Conservation (phyloP, 2,113 vertebrate species). For the Zapornia atra region DNA sequence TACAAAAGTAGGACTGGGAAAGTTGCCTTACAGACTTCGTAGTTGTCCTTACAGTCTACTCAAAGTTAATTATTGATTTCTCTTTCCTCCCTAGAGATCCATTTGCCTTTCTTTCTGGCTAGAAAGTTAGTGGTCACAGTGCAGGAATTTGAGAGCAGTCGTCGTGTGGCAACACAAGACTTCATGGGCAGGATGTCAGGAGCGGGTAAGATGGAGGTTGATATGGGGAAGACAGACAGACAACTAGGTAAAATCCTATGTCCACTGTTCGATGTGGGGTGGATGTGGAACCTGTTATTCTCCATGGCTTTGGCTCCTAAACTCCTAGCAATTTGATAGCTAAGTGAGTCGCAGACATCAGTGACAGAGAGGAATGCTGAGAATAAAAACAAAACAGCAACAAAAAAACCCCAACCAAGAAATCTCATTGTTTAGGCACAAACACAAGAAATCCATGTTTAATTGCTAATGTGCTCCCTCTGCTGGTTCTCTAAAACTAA, state of each 20-base stretch:
- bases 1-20: neutral
- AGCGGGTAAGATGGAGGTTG: neutral
- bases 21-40: slow-evolving; percentile 19
- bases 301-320: slow-evolving; percentile 6
- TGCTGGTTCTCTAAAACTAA: slow-evolving; percentile 47
- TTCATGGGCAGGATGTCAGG: neutral
- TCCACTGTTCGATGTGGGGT: neutral
- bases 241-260: neutral
- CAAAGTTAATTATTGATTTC: slow-evolving; percentile 59
- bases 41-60: neutral
- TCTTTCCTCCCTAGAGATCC: neutral
- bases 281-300: neutral
- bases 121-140: slow-evolving; percentile 13
- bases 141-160: neutral
- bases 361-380: slow-evolving; percentile 43
- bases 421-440: slow-evolving; percentile 51
- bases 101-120: neutral
- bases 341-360: slow-evolving; percentile 26
- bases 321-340: slow-evolving; percentile 4
- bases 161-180: neutral
- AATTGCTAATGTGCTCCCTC: slow-evolving; percentile 70
- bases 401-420: slow-evolving; percentile 13
- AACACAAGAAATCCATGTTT: slow-evolving; percentile 37
- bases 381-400: slow-evolving; percentile 50
- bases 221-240: neutral